A percentile compares a stretch with the other conserved stretches of the same genome.
Evolutionary conservation across 1,140 invertebrate species (phyloP).

Genomic region (Sarcophaga peregrina): DNA sequence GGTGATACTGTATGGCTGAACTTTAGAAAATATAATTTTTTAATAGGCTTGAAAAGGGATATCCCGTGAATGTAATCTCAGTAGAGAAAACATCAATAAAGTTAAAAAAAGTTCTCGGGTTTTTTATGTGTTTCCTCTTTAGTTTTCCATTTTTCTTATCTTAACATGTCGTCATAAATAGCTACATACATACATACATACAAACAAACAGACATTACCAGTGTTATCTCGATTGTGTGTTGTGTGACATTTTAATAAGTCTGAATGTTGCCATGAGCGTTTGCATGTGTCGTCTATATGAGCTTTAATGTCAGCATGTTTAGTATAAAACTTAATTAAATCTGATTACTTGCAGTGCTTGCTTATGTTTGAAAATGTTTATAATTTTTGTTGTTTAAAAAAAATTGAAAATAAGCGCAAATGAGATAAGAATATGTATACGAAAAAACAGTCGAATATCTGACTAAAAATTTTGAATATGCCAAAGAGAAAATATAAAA

Average conservation of each 20-base stretch:
- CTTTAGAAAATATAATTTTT: background rate
- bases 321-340: conserved; percentile 39
- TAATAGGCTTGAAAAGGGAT: background rate
- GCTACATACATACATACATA: too few species aligned
- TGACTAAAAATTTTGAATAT: background rate
- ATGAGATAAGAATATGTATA: background rate
- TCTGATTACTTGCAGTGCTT: conserved; percentile 35
- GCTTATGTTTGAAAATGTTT: conserved; percentile 20
- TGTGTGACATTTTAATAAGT: background rate
- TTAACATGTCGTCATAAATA: background rate
- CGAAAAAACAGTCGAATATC: too few species aligned
- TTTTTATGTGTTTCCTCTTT: too few species aligned
- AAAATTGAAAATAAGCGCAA: conserved; percentile 33
- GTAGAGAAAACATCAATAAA: background rate
- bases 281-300: background rate
- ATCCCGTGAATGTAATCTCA: background rate
- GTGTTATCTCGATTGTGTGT: background rate
- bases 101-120: background rate
- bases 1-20: background rate
- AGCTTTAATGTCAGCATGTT: background rate
- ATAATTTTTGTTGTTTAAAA: background rate
- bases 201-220: background rate
- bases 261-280: background rate
- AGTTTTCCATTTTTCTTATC: background rate
- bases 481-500: background rate